These are phyloP conservation scores for Lathronympha strigana DNA, from an alignment of 2,888 invertebrate species.

Conservation along the genomic window DNA sequence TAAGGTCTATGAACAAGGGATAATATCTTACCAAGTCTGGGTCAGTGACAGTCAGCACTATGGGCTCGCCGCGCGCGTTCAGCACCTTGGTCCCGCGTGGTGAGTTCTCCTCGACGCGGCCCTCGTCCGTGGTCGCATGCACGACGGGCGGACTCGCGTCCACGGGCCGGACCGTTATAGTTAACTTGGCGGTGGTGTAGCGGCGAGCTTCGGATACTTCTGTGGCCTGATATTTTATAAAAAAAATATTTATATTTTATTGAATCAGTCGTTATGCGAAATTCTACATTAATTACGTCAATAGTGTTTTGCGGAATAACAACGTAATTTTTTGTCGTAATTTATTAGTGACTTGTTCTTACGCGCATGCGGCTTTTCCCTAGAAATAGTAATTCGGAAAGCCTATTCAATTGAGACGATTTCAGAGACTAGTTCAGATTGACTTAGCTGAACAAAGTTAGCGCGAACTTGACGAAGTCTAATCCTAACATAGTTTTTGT, in stretches of 20 bases:
- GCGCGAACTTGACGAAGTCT: no score
- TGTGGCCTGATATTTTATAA: slow-evolving; percentile 86
- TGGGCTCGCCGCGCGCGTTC: slow-evolving; percentile 86
- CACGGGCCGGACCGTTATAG: slow-evolving; percentile 92
- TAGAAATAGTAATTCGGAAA: no score
- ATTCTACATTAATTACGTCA: no score
- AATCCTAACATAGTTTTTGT: no score
- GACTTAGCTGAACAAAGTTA: no score
- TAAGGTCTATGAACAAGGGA: neutral
- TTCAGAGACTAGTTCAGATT: no score
- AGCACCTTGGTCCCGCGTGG: slow-evolving; percentile 92
- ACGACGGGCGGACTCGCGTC: slow-evolving; percentile 94
- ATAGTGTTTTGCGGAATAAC: no score
- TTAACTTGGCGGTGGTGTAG: slow-evolving; percentile 92
- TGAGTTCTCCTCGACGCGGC: slow-evolving; percentile 93
- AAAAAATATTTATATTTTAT: neutral
- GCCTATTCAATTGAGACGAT: no score
- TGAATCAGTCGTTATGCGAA: no score
- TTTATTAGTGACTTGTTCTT: no score
- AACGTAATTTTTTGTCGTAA: no score
- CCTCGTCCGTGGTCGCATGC: slow-evolving; percentile 88
- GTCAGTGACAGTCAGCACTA: slow-evolving; percentile 91
- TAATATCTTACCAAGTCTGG: slow-evolving; percentile 90
- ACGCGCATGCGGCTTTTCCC: no score
- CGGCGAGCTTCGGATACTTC: slow-evolving; percentile 91